Percentiles rank a stretch among this genome's conserved stretches.
Evolutionary conservation across 2,113 vertebrate genomes (phyloP).

Genomic region (Pogonocichla stellata): DNA sequence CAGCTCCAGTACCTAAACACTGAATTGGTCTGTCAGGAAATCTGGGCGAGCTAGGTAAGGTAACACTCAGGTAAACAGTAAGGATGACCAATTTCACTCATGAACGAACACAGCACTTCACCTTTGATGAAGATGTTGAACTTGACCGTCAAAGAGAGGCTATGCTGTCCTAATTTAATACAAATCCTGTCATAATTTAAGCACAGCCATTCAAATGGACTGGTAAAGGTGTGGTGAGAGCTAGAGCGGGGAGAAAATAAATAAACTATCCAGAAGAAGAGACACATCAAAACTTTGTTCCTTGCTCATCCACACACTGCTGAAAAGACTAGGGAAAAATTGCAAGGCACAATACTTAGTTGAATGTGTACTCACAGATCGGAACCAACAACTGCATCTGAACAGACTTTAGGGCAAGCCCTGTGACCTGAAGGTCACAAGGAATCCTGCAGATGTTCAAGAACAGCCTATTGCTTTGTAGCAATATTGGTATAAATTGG

Average conservation of each 20-base stretch:
- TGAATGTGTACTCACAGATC: background rate
- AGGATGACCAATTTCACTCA: background rate
- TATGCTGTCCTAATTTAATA: background rate
- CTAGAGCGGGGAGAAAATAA: background rate
- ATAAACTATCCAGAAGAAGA: background rate
- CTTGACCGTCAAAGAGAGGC: background rate
- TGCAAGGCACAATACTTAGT: background rate
- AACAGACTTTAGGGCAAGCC: background rate
- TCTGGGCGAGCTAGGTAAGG: background rate
- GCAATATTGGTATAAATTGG: too few species aligned
- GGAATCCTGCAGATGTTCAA: background rate
- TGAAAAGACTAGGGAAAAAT: background rate
- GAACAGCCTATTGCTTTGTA: background rate
- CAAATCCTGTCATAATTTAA: background rate
- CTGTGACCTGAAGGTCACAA: background rate
- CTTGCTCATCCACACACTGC: background rate
- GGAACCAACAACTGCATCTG: background rate
- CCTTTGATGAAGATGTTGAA: background rate
- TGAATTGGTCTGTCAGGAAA: background rate
- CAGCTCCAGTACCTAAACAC: background rate
- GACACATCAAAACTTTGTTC: rapidly evolving
- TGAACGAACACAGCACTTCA: background rate
- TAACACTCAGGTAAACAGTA: background rate
- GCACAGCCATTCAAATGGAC: background rate
- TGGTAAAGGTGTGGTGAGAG: background rate